Evolutionary conservation across 2,797 vertebrate species (phyloP).

Genomic region (Ctenopoma multispine): DNA sequence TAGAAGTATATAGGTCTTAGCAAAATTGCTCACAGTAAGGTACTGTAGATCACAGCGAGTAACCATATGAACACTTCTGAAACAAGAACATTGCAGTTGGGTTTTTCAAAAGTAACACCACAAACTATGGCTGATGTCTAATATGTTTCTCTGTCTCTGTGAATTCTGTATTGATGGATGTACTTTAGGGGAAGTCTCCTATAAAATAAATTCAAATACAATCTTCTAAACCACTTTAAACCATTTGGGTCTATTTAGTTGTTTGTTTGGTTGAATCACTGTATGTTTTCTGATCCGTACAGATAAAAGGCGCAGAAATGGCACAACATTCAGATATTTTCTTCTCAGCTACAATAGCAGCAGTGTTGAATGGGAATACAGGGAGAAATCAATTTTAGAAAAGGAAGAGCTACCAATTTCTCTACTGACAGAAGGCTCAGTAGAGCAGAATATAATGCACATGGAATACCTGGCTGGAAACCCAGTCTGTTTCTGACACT

Average conservation of each 20-base stretch:
- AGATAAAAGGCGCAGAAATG: slow-evolving; percentile 20
- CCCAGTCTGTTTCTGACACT: not conserved
- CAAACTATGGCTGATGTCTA: not conserved
- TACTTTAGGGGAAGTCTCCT: slow-evolving; percentile 8
- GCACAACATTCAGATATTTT: slow-evolving; percentile 9
- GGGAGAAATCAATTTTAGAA: slow-evolving; percentile 42
- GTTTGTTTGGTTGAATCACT: slow-evolving; percentile 16
- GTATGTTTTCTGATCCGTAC: slow-evolving; percentile 20
- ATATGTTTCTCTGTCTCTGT: not conserved
- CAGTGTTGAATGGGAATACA: slow-evolving; percentile 17
- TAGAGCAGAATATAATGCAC: slow-evolving; percentile 19
- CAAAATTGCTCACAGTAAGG: not conserved
- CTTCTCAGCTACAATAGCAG: slow-evolving; percentile 24
- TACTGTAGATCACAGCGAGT: slow-evolving; percentile 1
- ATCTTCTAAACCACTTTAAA: slow-evolving; percentile 3
- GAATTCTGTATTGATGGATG: not conserved
- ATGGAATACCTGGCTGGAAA: slow-evolving; percentile 17
- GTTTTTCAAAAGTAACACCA: not conserved
- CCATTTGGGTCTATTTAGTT: slow-evolving; percentile 26
- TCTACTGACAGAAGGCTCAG: slow-evolving; percentile 18
- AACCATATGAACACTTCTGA: not conserved
- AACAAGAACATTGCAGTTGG: not conserved
- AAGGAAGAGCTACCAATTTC: slow-evolving; percentile 30
- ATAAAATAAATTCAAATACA: not conserved
- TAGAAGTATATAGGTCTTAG: not conserved